Base-by-base conservation (phyloP, 2,888 invertebrate species). In the Anarsia innoxiella region DNA sequence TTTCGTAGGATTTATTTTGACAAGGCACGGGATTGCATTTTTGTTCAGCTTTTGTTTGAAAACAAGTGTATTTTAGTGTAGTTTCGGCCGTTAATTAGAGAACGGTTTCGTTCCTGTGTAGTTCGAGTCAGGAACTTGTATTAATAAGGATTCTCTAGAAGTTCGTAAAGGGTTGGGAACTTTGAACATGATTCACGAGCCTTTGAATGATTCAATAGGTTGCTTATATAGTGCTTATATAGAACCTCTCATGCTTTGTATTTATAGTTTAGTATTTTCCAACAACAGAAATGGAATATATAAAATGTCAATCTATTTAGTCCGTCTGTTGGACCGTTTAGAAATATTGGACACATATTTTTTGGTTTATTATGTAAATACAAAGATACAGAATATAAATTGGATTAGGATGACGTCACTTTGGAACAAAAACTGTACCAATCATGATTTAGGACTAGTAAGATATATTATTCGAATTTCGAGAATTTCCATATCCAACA, bases 21-120 rank as follows among this genome's bases (percentile, higher is more conserved):
- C 79, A 73, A 53, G 67, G 57, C 79, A 79, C 76, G 78, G 51
- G 42, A 77, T 71, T 74, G 66, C 67, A 68, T 76, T 77, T 66
- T 68, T 69, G 67, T 70, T 46, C 39, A 43, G 16, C 33, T 51
- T 56, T 74, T 77, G 71, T 74, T 58, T 41, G 36, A 35, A 42
- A 56, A 69, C 58, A 65, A 69, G 57, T 59, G 47, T 58, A 51
- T 61, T 61, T 66, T 56, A 57, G 52, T 58, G 51, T 49, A 49
- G 55, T 58, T 63, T 48, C 41, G 45, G 53, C 54, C 45, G 56
- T 59, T 64, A 66, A 66, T 66, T 61, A 54, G 39, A 38, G 32
- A 41, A 41, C 12, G 28, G 37, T 12, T 16, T 30, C 31, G 31
- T 29, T 36, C 5, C 19, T 12, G 11, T 23, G 15, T 13, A n/a